phyloP scores from a whole-genome alignment of 2,888 invertebrate species.

The Eilema depressum region DNA sequence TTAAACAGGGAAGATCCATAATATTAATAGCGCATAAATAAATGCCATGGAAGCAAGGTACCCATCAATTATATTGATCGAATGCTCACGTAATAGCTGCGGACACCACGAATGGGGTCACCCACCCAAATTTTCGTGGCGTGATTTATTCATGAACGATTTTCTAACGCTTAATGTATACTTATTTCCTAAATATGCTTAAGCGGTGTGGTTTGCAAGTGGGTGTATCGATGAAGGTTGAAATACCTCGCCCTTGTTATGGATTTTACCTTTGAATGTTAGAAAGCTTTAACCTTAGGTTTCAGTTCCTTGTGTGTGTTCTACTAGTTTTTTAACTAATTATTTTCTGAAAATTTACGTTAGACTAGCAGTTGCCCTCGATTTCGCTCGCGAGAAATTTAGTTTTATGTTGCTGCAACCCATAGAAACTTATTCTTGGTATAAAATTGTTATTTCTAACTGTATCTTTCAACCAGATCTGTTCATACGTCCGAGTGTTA shows the following conservation, averaged over 20 bases:
- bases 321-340: not conserved
- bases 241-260: not conserved
- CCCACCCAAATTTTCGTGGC: slow-evolving; percentile 20
- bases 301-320: not conserved
- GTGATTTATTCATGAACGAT: slow-evolving; percentile 36
- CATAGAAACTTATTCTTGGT: too few relatives aligned
- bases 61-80: slow-evolving; percentile 26
- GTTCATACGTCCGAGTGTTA: too few relatives aligned
- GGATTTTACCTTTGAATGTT: not conserved
- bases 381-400: too few relatives aligned
- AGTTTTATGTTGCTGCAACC: too few relatives aligned
- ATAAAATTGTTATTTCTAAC: too few relatives aligned
- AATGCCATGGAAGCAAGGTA: slow-evolving; percentile 11
- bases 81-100: slow-evolving; percentile 23
- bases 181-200: slow-evolving; percentile 19
- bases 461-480: too few relatives aligned
- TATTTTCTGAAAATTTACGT: too few relatives aligned
- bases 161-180: slow-evolving; percentile 25
- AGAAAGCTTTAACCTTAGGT: not conserved
- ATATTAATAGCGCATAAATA: slow-evolving; percentile 10
- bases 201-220: not conserved
- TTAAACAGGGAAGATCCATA: not conserved
- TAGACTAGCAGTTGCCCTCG: too few relatives aligned
- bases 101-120: slow-evolving; percentile 22
- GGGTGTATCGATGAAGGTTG: not conserved